A percentile compares a stretch with the other conserved stretches of the same genome.
These are phyloP conservation scores for Smittia sp. DNA, from an alignment of 2,888 invertebrate genomes.

Conservation along the genomic window DNA sequence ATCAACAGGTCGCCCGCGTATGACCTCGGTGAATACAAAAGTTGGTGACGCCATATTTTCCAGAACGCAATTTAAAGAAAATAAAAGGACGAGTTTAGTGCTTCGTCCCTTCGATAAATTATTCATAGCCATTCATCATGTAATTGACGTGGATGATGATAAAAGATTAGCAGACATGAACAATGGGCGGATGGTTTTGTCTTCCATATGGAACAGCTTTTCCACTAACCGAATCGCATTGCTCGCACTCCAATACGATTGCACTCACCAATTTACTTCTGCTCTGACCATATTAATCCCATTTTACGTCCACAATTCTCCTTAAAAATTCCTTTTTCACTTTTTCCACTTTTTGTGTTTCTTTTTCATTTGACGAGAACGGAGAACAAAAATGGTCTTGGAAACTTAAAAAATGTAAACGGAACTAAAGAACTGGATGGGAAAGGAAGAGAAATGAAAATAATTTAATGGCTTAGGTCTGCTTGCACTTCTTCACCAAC, in stretches of 20 bases:
- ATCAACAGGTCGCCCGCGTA: constrained; percentile 6
- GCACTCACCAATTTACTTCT: constrained; percentile 29
- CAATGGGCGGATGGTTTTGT: not conserved
- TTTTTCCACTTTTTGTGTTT: constrained; percentile 3
- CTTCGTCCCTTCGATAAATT: not conserved
- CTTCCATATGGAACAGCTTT: not conserved
- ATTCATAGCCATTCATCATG: not conserved
- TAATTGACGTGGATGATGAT: not conserved
- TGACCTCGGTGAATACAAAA: constrained; percentile 2
- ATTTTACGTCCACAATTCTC: constrained; percentile 21
- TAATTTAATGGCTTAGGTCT: constrained; percentile 17
- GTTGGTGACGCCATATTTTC: constrained; percentile 7
- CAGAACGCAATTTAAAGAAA: constrained; percentile 19
- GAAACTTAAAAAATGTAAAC: constrained; percentile 37
- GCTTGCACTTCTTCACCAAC: constrained; percentile 7
- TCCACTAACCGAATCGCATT: not conserved
- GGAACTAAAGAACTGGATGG: constrained; percentile 39
- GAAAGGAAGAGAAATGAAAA: constrained; percentile 21
- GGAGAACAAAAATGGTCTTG: constrained; percentile 30
- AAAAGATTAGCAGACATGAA: not conserved
- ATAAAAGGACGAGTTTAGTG: no score
- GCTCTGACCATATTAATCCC: constrained; percentile 41
- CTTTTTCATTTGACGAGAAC: constrained; percentile 25
- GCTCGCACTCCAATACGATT: not conserved
- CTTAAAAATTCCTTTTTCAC: not conserved